Evolutionary conservation across 2,888 invertebrate genomes (phyloP), one percentile per base, ranked within the genome.

Genomic region (Spodoptera exigua): DNA sequence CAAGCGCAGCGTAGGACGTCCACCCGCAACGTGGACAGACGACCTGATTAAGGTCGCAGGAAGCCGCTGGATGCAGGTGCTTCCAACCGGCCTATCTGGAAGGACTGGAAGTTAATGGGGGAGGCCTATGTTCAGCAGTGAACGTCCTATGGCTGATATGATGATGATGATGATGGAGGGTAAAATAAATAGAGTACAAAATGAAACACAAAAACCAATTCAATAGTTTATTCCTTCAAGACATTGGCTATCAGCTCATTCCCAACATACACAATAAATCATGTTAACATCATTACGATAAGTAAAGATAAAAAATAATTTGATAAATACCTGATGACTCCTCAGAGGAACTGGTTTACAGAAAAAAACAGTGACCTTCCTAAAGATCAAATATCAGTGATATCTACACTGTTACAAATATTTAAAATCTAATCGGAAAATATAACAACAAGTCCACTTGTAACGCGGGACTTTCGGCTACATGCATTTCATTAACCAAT

Each of bases 311-410:
- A 88, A 89, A 84, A 87, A 84, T 81, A 83, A 81, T 79, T 86
- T 83, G 84, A 93, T 93, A 93, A 94, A 94, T 94, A 94, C 93
- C 93, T 94, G 93, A 87, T 87, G 83, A 88, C 88, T 92, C 93
- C 92, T 89, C 87, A 89, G 88, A 88, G 86, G 90, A 84, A 89
- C 91, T 86, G 90, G 89, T 88, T 87, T 89, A 90, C 86, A 88
- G 86, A 85, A 86, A 86, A 79, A 85, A 84, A 79, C 69, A 82
- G 83, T 85, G 85, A 89, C 84, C 84, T 85, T 82, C 87, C 84
- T 90, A 89, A 83, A 84, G 85, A 87, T 86, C 80, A 81, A 84
- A 83, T 81, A 78, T 84, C 80, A 80, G 88, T 89, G 85, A 84
- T 86, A 85, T 86, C 89, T 91, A 91, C 85, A 85, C 81, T 83